Evolutionary conservation across 2,113 vertebrate genomes (phyloP), one percentile per base, ranked within the genome.

Genomic region (Cairina moschata): DNA sequence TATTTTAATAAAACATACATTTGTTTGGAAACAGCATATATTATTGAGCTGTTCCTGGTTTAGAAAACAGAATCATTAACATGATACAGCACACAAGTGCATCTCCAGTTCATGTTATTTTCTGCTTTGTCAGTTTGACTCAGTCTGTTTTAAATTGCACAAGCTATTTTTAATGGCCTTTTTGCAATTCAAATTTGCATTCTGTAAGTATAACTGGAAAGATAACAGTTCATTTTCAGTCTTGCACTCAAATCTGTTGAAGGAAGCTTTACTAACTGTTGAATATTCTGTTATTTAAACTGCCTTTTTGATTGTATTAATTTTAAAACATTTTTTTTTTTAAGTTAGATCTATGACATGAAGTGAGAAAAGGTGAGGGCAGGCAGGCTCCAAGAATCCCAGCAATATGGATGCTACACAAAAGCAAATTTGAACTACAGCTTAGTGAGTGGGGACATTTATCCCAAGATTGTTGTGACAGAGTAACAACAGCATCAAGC

Each of bases 151-250:
- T 88, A 85, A 88, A 96, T 88, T 78, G 93, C 90, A 54, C 60
- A 40, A 83, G 67, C 79, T 96, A 93, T 95, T 97, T 95, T 97
- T 93, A 97, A 98, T 95, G 68, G 28, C 73, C 91, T 86, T 77
- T 96, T 97, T 95, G 89, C 81, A 95, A 96, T 97, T 97, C 86
- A 97, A 91, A 95, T 96, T 75, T 91, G 78, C 21, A 42, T 84
- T 91, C 83, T 91, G 62, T 84, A 77, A 97, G 42, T 91, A 60
- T 83, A 93, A 90, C 89, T 38, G 92, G 79, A 96, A 71, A 95
- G 95, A 77, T 92, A 96, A 92, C 76, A 91, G 62, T 95, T 97
- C 86, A 81, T 71, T 88, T 94, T 95, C 88, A 91, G 80, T 90
- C 90, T 96, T 96, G 82, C 83, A 94, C 90, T 96, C 59, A 72